Evolutionary conservation across 2,888 invertebrate species (phyloP).

Genomic region (Apamea crenata): DNA sequence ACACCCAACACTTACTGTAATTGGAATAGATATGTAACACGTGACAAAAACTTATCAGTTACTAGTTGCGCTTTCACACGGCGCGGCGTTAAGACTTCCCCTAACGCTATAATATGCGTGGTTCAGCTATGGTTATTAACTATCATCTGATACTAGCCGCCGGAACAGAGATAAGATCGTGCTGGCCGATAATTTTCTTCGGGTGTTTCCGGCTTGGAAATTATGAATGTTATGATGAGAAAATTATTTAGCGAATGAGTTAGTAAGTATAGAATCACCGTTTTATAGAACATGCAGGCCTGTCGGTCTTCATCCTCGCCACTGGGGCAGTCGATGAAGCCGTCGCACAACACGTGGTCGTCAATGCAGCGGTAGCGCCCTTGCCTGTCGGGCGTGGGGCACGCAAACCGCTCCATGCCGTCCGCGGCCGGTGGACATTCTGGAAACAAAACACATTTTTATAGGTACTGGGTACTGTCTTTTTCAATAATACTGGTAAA

Average conservation of each 20-base stretch:
- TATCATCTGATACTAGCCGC: background rate
- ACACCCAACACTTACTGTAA: slow-evolving; percentile 11
- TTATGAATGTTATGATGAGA: background rate
- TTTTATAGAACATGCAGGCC: slow-evolving; percentile 99
- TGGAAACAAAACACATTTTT: slow-evolving; percentile 84
- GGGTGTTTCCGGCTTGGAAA: background rate
- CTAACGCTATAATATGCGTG: background rate
- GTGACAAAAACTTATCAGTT: slow-evolving; percentile 9
- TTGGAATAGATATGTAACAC: slow-evolving; percentile 2
- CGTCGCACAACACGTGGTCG: slow-evolving; percentile 98
- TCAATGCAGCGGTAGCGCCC: slow-evolving; percentile 98
- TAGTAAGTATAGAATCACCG: slow-evolving; percentile 90
- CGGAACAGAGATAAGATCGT: background rate
- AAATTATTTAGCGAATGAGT: background rate
- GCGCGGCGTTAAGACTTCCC: background rate
- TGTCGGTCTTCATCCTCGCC: slow-evolving; percentile 98
- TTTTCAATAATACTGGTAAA: background rate
- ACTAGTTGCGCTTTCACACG: slow-evolving; percentile 1
- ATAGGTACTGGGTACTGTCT: background rate
- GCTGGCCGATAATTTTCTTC: background rate
- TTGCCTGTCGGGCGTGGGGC: slow-evolving; percentile 97
- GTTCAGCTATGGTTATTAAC: background rate
- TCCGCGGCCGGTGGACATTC: slow-evolving; percentile 98
- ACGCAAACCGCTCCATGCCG: slow-evolving; percentile 98
- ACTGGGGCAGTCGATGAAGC: slow-evolving; percentile 98